Conservation (phyloP, 2,888 invertebrate species). For the Cantharis lateralis region DNA sequence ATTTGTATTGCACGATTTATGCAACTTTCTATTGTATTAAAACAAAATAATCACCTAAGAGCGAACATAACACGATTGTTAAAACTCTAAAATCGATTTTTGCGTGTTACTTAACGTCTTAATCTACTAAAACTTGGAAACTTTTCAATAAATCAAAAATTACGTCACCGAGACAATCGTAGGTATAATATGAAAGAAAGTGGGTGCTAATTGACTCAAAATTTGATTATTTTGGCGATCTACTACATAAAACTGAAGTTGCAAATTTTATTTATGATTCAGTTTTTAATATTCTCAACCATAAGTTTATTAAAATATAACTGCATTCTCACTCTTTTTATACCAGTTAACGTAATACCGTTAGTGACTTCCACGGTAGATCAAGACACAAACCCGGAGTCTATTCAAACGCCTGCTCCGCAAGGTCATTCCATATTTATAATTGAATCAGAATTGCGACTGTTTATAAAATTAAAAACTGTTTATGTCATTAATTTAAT, state of each 20-base stretch:
- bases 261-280: not conserved
- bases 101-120: not conserved
- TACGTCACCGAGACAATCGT: not conserved
- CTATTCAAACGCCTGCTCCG: constrained; percentile 12
- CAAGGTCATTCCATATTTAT: constrained; percentile 17
- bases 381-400: constrained; percentile 23
- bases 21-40: constrained; percentile 14
- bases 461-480: not conserved
- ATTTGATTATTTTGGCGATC: not conserved
- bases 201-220: not conserved
- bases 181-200: not conserved
- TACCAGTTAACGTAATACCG: constrained; percentile 14
- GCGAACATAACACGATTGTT: not conserved
- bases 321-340: constrained; percentile 18
- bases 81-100: not conserved
- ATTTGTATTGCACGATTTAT: constrained; percentile 4
- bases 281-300: not conserved
- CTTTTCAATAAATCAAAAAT: not conserved
- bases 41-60: constrained; percentile 6
- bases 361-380: constrained; percentile 18
- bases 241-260: not conserved
- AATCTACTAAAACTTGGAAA: not conserved
- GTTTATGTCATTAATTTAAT: not conserved
- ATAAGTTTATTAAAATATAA: constrained; percentile 16
- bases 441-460: constrained; percentile 1